Evolutionary conservation across 2,113 vertebrate genomes (phyloP).

Genomic region (Cervus canadensis): DNA sequence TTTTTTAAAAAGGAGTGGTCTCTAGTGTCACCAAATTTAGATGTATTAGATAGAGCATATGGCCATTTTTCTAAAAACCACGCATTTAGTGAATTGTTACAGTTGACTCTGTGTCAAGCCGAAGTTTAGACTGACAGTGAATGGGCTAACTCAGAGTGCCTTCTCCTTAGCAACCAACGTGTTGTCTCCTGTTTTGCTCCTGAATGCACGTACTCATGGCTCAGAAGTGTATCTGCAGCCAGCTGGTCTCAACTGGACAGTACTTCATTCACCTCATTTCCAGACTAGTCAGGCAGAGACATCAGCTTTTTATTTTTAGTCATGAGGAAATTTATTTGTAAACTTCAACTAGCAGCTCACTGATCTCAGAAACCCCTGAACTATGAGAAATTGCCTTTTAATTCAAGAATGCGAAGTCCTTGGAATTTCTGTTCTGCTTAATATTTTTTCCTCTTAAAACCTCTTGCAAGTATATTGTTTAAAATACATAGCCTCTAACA

Average conservation of each 20-base stretch:
- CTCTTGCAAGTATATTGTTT: neutral
- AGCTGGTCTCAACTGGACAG: conserved; percentile 77
- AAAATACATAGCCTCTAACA: neutral
- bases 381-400: conserved; percentile 11
- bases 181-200: conserved; percentile 72
- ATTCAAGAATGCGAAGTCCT: neutral
- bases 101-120: conserved; percentile 22
- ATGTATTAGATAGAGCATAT: neutral
- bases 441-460: neutral
- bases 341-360: conserved; percentile 48
- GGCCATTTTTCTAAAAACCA: conserved; percentile 43
- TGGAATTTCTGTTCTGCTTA: conserved; percentile 4
- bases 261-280: conserved; percentile 76
- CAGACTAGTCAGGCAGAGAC: conserved; percentile 59
- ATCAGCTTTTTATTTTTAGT: conserved; percentile 65
- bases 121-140: conserved; percentile 24
- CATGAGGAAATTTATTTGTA: conserved; percentile 57
- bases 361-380: neutral
- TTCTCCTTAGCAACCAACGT: conserved; percentile 67
- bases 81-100: neutral
- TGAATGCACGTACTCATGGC: conserved; percentile 21
- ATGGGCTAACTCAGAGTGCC: neutral
- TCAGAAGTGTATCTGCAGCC: conserved; percentile 65
- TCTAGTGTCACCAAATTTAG: conserved; percentile 47
- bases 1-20: conserved; percentile 8